A percentile compares a stretch with the other conserved stretches of the same genome.
Conservation (phyloP, 2,888 invertebrate genomes). For the Saturnia japonica region DNA sequence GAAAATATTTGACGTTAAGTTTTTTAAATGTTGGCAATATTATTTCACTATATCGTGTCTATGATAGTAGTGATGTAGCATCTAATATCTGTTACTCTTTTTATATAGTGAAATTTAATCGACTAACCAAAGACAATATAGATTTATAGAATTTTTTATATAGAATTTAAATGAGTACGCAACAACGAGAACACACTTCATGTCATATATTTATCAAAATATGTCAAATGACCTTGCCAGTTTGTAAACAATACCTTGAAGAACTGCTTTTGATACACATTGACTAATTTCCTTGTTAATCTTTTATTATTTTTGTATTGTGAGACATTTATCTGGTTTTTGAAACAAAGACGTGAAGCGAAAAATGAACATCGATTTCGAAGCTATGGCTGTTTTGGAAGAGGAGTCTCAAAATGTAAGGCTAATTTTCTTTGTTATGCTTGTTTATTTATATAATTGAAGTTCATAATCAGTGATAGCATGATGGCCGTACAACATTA, state of each 20-base stretch:
- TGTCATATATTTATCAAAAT: conserved; percentile 65
- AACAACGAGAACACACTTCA: conserved; percentile 40
- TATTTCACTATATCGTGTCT: conserved; percentile 25
- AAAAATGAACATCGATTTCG: conserved; percentile 82
- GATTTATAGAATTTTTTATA: conserved; percentile 34
- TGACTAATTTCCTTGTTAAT: conserved; percentile 80
- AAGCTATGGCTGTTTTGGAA: conserved; percentile 84
- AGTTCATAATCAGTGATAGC: not conserved
- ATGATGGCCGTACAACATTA: not conserved
- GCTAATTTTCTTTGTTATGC: conserved; percentile 53
- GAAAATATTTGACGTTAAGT: conserved; percentile 53
- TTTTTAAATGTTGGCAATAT: conserved; percentile 35
- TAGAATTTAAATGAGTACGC: too few species aligned
- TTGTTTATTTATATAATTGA: conserved; percentile 15
- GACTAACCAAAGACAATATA: conserved; percentile 26
- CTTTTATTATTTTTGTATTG: conserved; percentile 50
- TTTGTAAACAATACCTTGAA: conserved; percentile 88
- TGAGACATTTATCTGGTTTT: conserved; percentile 51
- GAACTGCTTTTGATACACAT: conserved; percentile 68
- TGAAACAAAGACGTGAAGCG: conserved; percentile 26
- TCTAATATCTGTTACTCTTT: not conserved
- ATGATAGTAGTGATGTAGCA: conserved; percentile 34
- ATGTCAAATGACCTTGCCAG: conserved; percentile 87
- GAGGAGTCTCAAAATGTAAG: conserved; percentile 84
- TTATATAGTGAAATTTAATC: conserved; percentile 24